Evolutionary conservation across 2,888 invertebrate species (phyloP), one percentile per base, ranked within the genome.

Genomic region (Frankliniella fusca): DNA sequence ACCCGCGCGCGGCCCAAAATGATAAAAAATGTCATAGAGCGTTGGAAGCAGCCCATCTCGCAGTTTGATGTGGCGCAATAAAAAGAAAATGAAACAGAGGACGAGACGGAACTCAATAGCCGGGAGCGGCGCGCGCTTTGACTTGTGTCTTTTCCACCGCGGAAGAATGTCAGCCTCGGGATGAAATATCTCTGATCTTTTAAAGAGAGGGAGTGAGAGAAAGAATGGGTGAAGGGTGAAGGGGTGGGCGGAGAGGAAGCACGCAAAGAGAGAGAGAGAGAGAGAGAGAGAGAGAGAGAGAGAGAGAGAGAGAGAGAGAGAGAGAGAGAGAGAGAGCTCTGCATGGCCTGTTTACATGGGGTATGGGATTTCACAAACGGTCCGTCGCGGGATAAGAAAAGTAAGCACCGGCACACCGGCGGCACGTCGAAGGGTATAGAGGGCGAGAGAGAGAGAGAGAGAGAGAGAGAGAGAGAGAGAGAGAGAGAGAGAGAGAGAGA

Each of bases 401-500:
- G 10, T 11, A 11, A 50, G 10, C 10, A 12, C 50, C 50, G 50
- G 50, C 9, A 11, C 54, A 11, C 54, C 54, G 50, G 50, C 50
- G 50, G 10, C 50, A n/a, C n/a, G 10, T 11, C 50, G 54, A 54
- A 54, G 54, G 18, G 54, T 5, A 15, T 50, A 9, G 54, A 54
- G 18, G 54, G 50, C 50, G 15, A 70, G 23, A 10, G 23, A 23
- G 70, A 5, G 70, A 70, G 70, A 0, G n/a, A 23, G 65, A 2
- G 65, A 65, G 65, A 65, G 65, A 65, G 65, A 11, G 65, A 65
- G 65, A 11, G 65, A 65, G 65, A 11, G 65, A 65, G 65, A 11
- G 65, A 65, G 65, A 11, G 65, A 65, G 65, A 65, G n/a, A n/a
- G 65, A 65, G 65, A 65, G 65, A 65, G 65, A 65, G 65, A 11